Evolutionary conservation across 2,888 invertebrate genomes (phyloP), one percentile per base, ranked within the genome.

Genomic region (Troides helena): DNA sequence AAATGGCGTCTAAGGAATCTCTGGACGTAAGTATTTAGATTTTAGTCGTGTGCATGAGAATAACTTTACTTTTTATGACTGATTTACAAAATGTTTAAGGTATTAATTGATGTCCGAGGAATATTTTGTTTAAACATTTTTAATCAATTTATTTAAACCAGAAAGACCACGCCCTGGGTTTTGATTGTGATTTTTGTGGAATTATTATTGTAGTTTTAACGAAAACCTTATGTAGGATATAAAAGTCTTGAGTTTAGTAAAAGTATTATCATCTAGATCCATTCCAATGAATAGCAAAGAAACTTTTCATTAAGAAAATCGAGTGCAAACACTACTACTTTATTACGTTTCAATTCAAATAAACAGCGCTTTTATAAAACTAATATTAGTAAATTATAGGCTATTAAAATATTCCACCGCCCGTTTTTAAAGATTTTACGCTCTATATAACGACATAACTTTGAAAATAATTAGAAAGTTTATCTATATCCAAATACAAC

Each of bases 1-100:
- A 91, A 90, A 92, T 92, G 92, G 92, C 92, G 92, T 92, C 92
- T 74, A 92, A 92, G 90, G 92, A 92, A 82, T 92, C 92, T 80
- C 87, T 92, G 72, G 92, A 92, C 83, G 92, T 92, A 79, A 92
- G 92, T 92, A 86, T 80, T 77, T 68, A 74, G 72, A 70, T 74
- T 79, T 78, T 81, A 81, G 76, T 80, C 72, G 73, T 75, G 72
- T 71, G 76, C 60, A 46, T 59, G 53, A 30, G 18, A 56, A 60
- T 56, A 64, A 43, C 30, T 43, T 74, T 69, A 71, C 73, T 69
- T 74, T 70, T 68, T 72, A 67, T 71, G 75, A 73, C 72, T 63
- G 62, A 23, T 69, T 63, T 56, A 53, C 23, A 56, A 64, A 59
- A 46, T 10, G 23, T 62, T 58, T 39, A 46, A 57, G 43, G 17